phyloP scores from a whole-genome alignment of 53 echinoderm and acorn worm genomes.

The Pentamera pediparva region DNA sequence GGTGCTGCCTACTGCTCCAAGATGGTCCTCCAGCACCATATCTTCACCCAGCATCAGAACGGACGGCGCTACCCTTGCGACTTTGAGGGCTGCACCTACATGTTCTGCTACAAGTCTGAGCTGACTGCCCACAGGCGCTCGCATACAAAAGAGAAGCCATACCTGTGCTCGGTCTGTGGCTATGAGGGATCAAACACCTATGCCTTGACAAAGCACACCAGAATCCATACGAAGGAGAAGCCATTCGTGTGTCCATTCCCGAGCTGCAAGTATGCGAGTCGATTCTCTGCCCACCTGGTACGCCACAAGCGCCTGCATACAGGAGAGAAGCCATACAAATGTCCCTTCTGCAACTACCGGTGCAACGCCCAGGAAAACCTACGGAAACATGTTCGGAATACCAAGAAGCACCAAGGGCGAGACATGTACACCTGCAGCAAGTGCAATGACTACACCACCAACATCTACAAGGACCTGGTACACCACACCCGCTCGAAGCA shows the following conservation, averaged over 20 bases:
- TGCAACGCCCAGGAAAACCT: constrained; percentile 83
- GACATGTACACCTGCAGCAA: constrained; percentile 66
- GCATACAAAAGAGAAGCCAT: constrained; percentile 94
- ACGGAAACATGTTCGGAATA: constrained; percentile 73
- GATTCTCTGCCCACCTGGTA: constrained; percentile 63
- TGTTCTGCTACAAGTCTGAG: constrained; percentile 50
- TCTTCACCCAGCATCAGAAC: constrained; percentile 50
- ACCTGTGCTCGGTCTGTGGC: constrained; percentile 73
- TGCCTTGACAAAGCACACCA: constrained; percentile 63
- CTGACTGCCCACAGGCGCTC: constrained; percentile 61
- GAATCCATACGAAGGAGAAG: constrained; percentile 86
- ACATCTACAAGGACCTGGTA: constrained; percentile 63
- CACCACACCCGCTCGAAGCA: constrained; percentile 54
- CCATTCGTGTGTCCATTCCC: constrained; percentile 80
- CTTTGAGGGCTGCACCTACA: constrained; percentile 68
- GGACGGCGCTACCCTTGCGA: constrained; percentile 51
- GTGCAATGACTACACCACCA: constrained; percentile 54
- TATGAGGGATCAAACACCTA: constrained; percentile 64
- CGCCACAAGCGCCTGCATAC: constrained; percentile 83
- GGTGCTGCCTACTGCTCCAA: constrained; percentile 53
- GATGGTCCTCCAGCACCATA: constrained; percentile 61
- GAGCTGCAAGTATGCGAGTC: constrained; percentile 70
- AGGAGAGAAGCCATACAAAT: constrained; percentile 78
- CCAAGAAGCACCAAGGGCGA: constrained; percentile 69
- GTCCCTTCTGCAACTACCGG: constrained; percentile 79